Base-by-base conservation (phyloP, 2,113 vertebrate genomes). In the Fregata magnificens region DNA sequence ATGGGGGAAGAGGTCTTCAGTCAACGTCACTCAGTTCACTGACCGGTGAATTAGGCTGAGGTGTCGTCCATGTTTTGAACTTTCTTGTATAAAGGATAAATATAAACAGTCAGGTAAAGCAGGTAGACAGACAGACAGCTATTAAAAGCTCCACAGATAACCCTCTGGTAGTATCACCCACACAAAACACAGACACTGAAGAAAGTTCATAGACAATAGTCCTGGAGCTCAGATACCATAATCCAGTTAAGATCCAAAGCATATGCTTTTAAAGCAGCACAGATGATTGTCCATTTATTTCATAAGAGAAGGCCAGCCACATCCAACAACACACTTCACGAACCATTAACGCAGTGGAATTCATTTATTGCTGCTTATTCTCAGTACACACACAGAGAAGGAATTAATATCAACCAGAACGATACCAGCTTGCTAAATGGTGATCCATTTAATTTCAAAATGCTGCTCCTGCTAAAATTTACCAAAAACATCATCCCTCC, bases 331-430 rank as follows among this genome's bases (percentile, higher is more conserved):
- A 62, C 50, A 36, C 21, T 81, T 53, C 52, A 95, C 24, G 13
- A 93, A 83, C 40, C 73, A 95, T 92, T 95, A 96, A 94, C 15
- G 13, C 47, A 52, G 67, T 45, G 49, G 82, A 97, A 96, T 93
- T 86, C 28, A 94, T 86, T 97, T 77, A 94, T 45, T 78, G 44
- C 82, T 95, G 86, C 85, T 92, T 89, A 53, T 93, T 88, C 82
- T 95, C 45, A 71, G 83, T 61, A 82, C 31, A 73, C 70, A 86
- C 65, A 80, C 74, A 86, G 89, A 96, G 65, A 90, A 96, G 14
- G 74, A 95, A 89, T 79, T 94, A 90, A 9, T 63, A 58, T 14
- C 90, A 71, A 79, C 61, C 7, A 5, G 44, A 95, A 81, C 84
- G n/a, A 66, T 50, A 86, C 61, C 24, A 53, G 38, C 45, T 63